Evolutionary conservation across 2,113 vertebrate species (phyloP), one percentile per base, ranked within the genome.

Genomic region (Phaetusa simplex): DNA sequence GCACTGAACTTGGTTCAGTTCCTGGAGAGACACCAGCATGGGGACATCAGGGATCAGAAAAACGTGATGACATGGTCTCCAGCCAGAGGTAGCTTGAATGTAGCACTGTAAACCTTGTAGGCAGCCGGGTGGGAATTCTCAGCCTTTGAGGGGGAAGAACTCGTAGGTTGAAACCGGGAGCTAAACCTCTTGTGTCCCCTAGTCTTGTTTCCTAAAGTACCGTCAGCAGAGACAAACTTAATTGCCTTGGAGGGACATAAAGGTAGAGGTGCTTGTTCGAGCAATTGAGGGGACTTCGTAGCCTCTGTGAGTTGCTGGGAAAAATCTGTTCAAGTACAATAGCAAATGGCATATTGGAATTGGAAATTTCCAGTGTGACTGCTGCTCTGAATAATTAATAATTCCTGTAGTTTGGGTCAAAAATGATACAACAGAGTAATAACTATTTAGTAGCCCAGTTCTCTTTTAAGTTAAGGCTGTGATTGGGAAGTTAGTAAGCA

Each of bases 321-420:
- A 86, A 84, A 69, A 36, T 56, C n/a, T 64, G 26, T 65, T 80
- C 2, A 86, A 89, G 61, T 55, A 11, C 59, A 40, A 1, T 64
- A 64, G 55, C 27, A 79, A 87, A 79, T 30, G 21, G 29, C 10
- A 2, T 88, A 17, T 87, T 82, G 90, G 85, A 79, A 56, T 53
- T 16, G 27, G 1, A 7, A 2, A 32, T 85, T 89, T 53, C 29
- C 50, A 71, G 1, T 77, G 53, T 66, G 53, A 61, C 40, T 66
- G 72, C 82, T 84, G 67, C 64, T 93, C 58, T 74, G 62, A 86
- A 49, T 86, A 64, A 40, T 40, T 76, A 85, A 69, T 85, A 69
- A 86, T 50, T 86, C 36, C 17, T 73, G 36, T 65, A 56, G 27
- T 62, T 71, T 90, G 32, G 18, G 32, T n/a, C 38, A 80, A 66